Evolutionary conservation across 2,113 vertebrate genomes (phyloP), one percentile per base, ranked within the genome.

Genomic region (Percopsis transmontana): DNA sequence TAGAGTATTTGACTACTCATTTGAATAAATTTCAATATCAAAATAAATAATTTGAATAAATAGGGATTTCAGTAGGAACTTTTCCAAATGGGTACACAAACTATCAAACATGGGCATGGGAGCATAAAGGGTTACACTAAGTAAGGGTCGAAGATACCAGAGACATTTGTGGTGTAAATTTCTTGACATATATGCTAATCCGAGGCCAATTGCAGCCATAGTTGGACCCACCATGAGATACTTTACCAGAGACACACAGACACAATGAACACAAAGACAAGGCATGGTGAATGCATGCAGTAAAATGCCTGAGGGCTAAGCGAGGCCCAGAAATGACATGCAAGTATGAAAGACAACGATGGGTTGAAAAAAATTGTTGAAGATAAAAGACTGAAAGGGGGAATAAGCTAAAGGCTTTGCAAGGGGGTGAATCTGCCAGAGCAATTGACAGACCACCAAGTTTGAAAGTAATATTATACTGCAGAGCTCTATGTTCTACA

Each of bases 301-400:
- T 48, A 59, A 81, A 72, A 68, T 53, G 85, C 86, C 76, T 33
- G 64, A 55, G 86, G 83, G 77, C 73, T 66, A 24, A 8, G 42
- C 58, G 58, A 68, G 66, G 68, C 73, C 74, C 75, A 73, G 72
- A 88, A 71, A 84, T 82, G 45, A 82, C 70, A 83, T 80, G 74
- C 66, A 68, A 68, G 68, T 69, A 76, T 77, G 81, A 80, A 85
- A 73, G 77, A 88, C 71, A 75, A 78, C 52, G 70, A 71, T 71
- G 62, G 70, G 3, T 27, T 62, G 65, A 79, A 73, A 68, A 16
- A n/a, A 47, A 57, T 78, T 75, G 72, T 66, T 60, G 61, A 82
- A 68, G 66, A 74, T 27, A 61, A 45, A 20, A 75, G 74, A 39
- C 18, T 50, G 61, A 68, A 72, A 79, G 47, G 45, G 58, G 62